These are phyloP conservation scores for Conomelus anceps DNA, from an alignment of 2,888 invertebrate species.

Conservation along the genomic window DNA sequence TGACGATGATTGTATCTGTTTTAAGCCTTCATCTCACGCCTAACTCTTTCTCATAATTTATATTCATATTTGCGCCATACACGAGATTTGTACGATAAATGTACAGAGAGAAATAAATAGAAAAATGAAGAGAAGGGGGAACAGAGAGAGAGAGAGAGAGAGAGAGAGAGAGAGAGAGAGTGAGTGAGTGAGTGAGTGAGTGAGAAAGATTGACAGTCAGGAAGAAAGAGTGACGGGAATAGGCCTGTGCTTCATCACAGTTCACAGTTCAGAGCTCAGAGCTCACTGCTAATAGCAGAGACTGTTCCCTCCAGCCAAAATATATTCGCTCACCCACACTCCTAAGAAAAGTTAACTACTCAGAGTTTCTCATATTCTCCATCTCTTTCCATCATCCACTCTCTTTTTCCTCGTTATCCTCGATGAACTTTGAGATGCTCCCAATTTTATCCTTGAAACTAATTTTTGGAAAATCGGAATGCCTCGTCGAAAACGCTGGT, in stretches of 20 bases:
- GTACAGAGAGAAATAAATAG: neutral
- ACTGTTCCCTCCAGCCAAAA: neutral
- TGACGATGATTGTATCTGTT: neutral
- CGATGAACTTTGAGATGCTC: neutral
- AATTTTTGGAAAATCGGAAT: neutral
- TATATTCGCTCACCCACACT: neutral
- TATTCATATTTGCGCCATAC: neutral
- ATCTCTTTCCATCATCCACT: neutral
- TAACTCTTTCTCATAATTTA: neutral
- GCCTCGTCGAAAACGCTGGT: neutral
- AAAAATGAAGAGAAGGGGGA: neutral
- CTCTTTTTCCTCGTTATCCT: neutral
- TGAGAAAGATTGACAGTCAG: too few relatives aligned
- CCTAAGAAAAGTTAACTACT: neutral
- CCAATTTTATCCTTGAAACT: neutral
- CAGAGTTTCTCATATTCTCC: neutral
- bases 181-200: neutral
- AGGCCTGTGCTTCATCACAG: neutral
- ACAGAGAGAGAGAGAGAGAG: neutral
- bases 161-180: neutral
- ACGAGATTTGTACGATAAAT: neutral
- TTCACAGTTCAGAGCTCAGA: neutral
- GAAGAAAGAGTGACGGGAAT: too few relatives aligned
- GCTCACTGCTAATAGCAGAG: neutral
- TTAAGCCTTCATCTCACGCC: neutral